Evolutionary conservation across 2,113 vertebrate genomes (phyloP).

Genomic region (Lepidothrix coronata): DNA sequence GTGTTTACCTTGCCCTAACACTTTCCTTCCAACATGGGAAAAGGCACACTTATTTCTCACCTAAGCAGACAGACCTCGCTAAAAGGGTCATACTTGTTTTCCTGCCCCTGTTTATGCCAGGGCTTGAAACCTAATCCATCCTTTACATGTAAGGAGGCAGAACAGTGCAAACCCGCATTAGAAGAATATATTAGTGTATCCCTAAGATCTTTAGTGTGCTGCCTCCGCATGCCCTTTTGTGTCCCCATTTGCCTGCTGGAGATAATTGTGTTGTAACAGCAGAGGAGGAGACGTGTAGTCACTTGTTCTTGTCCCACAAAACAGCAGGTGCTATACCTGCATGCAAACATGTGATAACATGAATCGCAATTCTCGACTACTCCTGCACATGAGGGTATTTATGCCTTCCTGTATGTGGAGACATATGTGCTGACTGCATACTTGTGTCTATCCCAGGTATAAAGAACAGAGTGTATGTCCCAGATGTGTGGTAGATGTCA

Average conservation of each 20-base stretch:
- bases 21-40: background rate
- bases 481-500: background rate
- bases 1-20: background rate
- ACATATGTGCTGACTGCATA: background rate
- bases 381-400: background rate
- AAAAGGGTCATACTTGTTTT: background rate
- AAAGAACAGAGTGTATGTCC: background rate
- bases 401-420: background rate
- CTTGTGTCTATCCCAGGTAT: background rate
- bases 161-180: background rate
- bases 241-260: constrained; percentile 4
- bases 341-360: background rate
- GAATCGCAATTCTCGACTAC: background rate
- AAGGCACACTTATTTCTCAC: background rate
- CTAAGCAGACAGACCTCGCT: no score
- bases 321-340: constrained; percentile 28
- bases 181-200: background rate
- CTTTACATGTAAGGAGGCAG: background rate
- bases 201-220: background rate
- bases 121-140: background rate
- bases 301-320: background rate
- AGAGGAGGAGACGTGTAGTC: background rate
- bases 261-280: background rate
- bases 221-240: background rate
- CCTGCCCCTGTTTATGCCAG: background rate